Conservation (phyloP, 2,113 vertebrate genomes). For the Ornithorhynchus anatinus region DNA sequence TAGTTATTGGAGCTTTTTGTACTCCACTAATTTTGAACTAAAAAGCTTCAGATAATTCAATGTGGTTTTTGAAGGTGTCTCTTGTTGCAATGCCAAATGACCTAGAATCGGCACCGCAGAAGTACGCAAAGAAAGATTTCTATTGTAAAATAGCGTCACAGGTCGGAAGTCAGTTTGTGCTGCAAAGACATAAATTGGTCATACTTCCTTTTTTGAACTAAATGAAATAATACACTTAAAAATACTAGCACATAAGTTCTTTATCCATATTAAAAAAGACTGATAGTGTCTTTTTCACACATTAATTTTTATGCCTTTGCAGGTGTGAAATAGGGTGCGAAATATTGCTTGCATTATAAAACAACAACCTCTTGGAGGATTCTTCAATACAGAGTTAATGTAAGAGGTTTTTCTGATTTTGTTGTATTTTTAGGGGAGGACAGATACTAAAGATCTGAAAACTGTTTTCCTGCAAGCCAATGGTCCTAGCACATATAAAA, state of each 20-base stretch:
- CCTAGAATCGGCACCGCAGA: no score
- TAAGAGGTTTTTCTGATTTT: no score
- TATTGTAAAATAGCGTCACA: no score
- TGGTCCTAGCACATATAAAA: no score
- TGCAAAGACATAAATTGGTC: no score
- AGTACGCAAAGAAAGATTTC: no score
- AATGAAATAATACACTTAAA: not conserved
- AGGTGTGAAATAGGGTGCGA: not conserved
- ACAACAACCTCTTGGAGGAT: not conserved
- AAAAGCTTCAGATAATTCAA: conserved; percentile 32
- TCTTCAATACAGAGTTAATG: not conserved
- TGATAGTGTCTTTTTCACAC: not conserved
- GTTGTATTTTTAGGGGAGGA: not conserved
- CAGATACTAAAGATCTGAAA: no score
- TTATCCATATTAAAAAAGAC: conserved; percentile 16
- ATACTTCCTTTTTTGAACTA: no score
- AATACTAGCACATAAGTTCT: not conserved
- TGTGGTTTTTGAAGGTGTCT: conserved; percentile 4
- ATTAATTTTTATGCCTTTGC: conserved; percentile 8
- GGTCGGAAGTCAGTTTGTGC: no score
- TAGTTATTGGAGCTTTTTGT: conserved; percentile 22
- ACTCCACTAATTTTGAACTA: conserved; percentile 20
- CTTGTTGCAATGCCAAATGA: no score
- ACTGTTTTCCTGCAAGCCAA: no score
- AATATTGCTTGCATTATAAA: not conserved